Conservation (phyloP, 1,140 invertebrate genomes). For the Trichogramma pretiosum region DNA sequence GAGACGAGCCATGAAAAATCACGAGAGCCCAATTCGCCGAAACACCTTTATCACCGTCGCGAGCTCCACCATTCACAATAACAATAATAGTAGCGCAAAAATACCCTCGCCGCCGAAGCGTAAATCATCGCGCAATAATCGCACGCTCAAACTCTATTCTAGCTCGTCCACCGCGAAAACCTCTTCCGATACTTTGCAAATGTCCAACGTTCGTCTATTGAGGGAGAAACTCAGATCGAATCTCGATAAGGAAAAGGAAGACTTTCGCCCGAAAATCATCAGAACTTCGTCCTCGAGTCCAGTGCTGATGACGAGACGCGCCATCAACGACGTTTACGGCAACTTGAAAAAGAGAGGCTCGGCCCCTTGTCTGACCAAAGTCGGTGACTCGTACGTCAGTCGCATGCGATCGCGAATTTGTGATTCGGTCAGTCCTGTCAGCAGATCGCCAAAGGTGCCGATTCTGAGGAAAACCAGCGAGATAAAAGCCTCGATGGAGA, state of each 20-base stretch:
- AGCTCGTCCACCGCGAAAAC: too few relatives aligned
- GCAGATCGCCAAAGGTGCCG: conserved; percentile 15
- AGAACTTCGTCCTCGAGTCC: conserved; percentile 35
- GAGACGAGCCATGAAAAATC: neutral
- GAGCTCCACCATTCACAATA: neutral
- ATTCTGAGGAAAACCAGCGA: conserved; percentile 16
- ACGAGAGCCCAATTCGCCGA: conserved; percentile 1
- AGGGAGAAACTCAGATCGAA: conserved; percentile 52
- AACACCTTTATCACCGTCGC: neutral
- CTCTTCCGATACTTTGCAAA: too few relatives aligned
- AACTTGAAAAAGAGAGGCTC: conserved; percentile 25
- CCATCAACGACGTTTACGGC: conserved; percentile 1
- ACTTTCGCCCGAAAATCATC: too few relatives aligned
- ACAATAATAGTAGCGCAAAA: neutral
- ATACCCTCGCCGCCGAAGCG: conserved; percentile 62
- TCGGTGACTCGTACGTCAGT: conserved; percentile 13
- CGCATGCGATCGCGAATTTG: conserved; percentile 6
- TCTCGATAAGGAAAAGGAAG: conserved; percentile 45
- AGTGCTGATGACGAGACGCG: conserved; percentile 10
- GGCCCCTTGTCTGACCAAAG: conserved; percentile 25
- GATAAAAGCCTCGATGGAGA: conserved; percentile 12
- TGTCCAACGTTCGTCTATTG: conserved; percentile 49
- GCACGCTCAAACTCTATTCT: conserved; percentile 58
- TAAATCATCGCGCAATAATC: conserved; percentile 64
- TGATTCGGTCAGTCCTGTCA: conserved; percentile 19